Percentiles rank a stretch among this genome's conserved stretches.
Evolutionary conservation across 2,797 vertebrate species (phyloP).

Genomic region (Mormyrops boulengeri): DNA sequence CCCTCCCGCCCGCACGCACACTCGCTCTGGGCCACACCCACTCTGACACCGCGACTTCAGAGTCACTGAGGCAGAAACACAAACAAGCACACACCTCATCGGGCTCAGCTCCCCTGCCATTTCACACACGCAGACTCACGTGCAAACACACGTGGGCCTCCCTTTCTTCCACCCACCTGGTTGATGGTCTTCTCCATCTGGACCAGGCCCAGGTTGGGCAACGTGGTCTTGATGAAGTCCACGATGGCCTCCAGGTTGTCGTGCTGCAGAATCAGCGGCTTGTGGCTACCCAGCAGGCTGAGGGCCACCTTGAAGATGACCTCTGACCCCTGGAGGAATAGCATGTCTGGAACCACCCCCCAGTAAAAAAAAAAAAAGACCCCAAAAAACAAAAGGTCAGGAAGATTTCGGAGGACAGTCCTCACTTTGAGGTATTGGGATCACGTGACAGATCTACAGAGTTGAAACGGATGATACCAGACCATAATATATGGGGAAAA

Average conservation of each 20-base stretch:
- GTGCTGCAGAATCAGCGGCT: slow-evolving; percentile 92
- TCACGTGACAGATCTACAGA: not conserved
- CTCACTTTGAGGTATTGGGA: not conserved
- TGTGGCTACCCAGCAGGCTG: slow-evolving; percentile 91
- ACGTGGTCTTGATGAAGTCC: slow-evolving; percentile 93
- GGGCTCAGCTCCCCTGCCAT: not conserved
- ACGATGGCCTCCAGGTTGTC: slow-evolving; percentile 94
- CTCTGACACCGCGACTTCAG: not conserved
- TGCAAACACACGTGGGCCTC: not conserved
- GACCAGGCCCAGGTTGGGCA: slow-evolving; percentile 91
- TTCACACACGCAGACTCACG: not conserved
- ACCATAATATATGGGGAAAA: not conserved
- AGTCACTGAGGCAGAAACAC: not conserved
- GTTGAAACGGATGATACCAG: not conserved
- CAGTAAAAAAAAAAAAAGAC: not conserved
- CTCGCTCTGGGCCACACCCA: not conserved
- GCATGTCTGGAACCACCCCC: slow-evolving; percentile 69
- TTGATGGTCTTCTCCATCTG: slow-evolving; percentile 99
- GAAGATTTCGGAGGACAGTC: not conserved
- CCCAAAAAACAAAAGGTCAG: not conserved
- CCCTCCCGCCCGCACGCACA: not conserved
- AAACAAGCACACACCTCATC: not conserved
- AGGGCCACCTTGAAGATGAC: slow-evolving; percentile 95
- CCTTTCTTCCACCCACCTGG: slow-evolving; percentile 65
- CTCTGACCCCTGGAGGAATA: slow-evolving; percentile 92